phyloP scores from a whole-genome alignment of 2,113 vertebrate genomes.

The Cephalopterus ornatus region DNA sequence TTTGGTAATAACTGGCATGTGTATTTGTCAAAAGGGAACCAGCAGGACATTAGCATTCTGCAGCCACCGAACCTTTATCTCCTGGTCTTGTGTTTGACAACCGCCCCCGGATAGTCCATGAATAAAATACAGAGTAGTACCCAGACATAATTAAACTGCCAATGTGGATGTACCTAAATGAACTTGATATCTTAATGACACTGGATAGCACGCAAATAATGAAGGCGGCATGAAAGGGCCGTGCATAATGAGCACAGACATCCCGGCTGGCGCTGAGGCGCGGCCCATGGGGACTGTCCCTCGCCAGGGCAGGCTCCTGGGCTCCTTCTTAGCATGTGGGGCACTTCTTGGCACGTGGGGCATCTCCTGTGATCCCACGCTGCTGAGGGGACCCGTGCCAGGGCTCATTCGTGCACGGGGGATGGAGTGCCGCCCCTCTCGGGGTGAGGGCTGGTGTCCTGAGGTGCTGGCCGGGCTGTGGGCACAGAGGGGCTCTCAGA shows the following conservation, averaged over 20 bases:
- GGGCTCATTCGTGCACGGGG: fast-evolving
- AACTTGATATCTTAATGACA: conserved; percentile 80
- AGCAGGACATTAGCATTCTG: conserved; percentile 72
- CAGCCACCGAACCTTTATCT: conserved; percentile 66
- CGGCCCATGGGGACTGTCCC: background rate
- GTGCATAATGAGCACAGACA: conserved; percentile 54
- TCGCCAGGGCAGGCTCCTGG: background rate
- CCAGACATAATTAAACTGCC: conserved; percentile 81
- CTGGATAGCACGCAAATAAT: conserved; percentile 60
- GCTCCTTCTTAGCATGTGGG: background rate
- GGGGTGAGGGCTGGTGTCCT: background rate
- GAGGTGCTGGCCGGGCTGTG: fast-evolving
- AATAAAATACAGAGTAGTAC: conserved; percentile 73
- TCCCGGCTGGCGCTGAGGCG: background rate
- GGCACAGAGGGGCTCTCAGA: background rate
- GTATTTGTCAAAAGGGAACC: conserved; percentile 62
- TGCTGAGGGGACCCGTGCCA: fast-evolving
- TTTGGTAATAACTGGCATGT: conserved; percentile 68
- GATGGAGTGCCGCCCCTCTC: background rate
- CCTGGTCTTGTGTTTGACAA: conserved; percentile 68
- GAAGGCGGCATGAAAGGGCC: conserved; percentile 37
- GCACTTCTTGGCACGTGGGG: background rate
- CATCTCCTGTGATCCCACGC: fast-evolving
- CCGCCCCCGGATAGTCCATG: conserved; percentile 68
- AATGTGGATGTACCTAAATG: conserved; percentile 75